Percentiles rank a stretch among this genome's conserved stretches.
Evolutionary conservation across 2,113 vertebrate genomes (phyloP).

Genomic region (Natator depressus): DNA sequence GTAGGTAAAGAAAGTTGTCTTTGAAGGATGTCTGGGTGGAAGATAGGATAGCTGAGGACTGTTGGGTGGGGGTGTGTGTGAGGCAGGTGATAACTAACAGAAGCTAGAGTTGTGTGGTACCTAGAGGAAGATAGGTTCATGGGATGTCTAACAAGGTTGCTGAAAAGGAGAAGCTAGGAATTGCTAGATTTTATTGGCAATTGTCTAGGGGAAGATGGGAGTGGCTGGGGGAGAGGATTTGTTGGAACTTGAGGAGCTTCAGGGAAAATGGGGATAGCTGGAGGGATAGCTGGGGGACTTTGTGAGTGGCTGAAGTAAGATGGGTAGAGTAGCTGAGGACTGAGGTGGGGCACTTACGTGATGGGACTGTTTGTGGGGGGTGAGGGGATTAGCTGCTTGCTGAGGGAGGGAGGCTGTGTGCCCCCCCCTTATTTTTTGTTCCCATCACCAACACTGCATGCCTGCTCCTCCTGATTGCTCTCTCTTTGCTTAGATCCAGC

Average conservation of each 20-base stretch:
- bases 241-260: too few species aligned
- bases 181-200: too few species aligned
- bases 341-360: neutral
- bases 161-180: too few species aligned
- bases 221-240: too few species aligned
- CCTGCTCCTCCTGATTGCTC: neutral
- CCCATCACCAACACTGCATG: neutral
- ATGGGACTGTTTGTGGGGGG: neutral
- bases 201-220: too few species aligned
- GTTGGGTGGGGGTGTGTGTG: neutral
- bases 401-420: neutral
- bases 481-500: neutral
- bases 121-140: neutral
- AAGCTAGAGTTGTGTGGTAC: neutral
- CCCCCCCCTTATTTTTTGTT: neutral
- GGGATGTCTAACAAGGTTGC: too few species aligned
- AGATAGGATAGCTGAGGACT: neutral
- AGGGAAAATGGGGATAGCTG: neutral
- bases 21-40: neutral
- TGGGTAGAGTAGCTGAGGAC: fast-evolving
- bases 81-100: neutral
- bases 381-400: neutral
- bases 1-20: neutral
- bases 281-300: neutral
- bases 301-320: neutral